Conservation (phyloP, 2,113 vertebrate genomes). For the Eulemur macaco region DNA sequence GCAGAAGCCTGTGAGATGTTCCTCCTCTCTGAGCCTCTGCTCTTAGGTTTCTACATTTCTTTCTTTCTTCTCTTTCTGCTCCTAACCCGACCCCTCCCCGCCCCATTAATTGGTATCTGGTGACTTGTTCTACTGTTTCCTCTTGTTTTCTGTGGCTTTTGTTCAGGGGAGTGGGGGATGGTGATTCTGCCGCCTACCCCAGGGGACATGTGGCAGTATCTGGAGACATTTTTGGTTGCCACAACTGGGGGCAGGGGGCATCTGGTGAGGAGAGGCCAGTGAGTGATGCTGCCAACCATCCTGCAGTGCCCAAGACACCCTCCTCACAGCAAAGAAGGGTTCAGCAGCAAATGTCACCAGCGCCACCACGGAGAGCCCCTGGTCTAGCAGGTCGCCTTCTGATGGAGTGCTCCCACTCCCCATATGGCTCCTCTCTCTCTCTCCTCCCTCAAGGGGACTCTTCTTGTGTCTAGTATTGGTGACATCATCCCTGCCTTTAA, state of each 20-base stretch:
- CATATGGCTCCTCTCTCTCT: background rate
- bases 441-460: background rate
- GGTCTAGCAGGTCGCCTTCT: background rate
- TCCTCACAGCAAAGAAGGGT: background rate
- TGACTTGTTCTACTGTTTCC: background rate
- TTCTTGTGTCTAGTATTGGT: background rate
- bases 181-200: background rate
- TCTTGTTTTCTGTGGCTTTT: conserved; percentile 27
- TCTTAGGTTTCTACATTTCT: background rate
- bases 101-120: background rate
- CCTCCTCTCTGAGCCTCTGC: background rate
- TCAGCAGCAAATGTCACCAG: background rate
- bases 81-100: background rate
- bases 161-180: background rate
- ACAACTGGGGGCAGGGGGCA: background rate
- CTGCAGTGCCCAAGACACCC: background rate
- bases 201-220: background rate
- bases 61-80: background rate
- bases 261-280: background rate
- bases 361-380: background rate
- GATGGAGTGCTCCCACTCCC: background rate
- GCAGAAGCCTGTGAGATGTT: background rate
- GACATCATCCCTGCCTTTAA: background rate
- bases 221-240: background rate
- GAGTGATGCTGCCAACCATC: background rate